Evolutionary conservation across 2,113 vertebrate genomes (phyloP), one percentile per base, ranked within the genome.

Genomic region (Uria lomvia): DNA sequence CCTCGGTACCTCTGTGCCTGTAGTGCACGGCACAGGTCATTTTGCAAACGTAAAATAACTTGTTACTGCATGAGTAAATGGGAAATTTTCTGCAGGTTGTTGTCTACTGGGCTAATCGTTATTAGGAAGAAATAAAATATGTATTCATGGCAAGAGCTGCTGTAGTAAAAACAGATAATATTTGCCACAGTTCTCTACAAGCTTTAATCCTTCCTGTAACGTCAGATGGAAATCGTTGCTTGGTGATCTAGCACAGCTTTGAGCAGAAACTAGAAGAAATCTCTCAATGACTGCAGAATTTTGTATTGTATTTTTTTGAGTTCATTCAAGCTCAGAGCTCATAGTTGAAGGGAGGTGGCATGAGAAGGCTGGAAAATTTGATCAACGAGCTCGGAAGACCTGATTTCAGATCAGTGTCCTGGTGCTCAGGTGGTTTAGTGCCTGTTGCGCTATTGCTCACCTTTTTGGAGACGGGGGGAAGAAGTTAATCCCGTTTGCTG

Each of bases 11-110:
- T 91, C 42, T 81, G 24, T 0, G 2, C 26, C 36, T 65, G 18
- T 65, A 74, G 30, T 15, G 1, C 1, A 0, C 3, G 4, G 20
- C 1, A 0, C 34, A 78, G n/a, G 76, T 59, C 15, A 16, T 86
- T 94, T 80, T 77, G 32, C 45, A 84, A 65, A 78, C 43, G 32
- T 23, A 63, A 89, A 67, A 70, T 45, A 47, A 32, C 10, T 76
- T 49, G 15, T 77, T 84, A 34, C 26, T 74, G 17, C 34, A 6
- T 27, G 18, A 58, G 30, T 62, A 62, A 91, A 84, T 59, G 50
- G 34, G 59, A 62, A 53, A 55, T 71, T 58, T 13, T 42, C 52
- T 78, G 15, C 60, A 50, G 30, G 19, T 67, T 80, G 38, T 58
- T 78, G 29, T 63, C 84, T 95, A 34, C 30, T 2, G 10, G 30